These are phyloP conservation scores for Eremophila alpestris DNA, from an alignment of 2,797 vertebrate species.

Conservation along the genomic window DNA sequence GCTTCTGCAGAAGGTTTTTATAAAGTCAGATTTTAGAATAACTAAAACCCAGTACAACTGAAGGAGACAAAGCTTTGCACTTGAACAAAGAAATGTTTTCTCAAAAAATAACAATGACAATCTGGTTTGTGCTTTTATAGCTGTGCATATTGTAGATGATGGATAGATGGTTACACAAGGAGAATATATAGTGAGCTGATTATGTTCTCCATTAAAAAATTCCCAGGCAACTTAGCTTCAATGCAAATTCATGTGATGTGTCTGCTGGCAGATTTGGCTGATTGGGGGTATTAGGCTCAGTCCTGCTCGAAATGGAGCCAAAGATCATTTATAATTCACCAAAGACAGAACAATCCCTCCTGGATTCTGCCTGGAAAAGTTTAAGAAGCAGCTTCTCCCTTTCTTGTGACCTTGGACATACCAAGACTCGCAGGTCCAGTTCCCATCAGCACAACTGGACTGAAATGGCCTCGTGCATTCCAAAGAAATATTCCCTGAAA, in stretches of 20 bases:
- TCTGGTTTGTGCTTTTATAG: conserved; percentile 59
- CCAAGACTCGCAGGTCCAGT: background rate
- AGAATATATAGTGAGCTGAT: conserved; percentile 48
- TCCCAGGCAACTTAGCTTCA: conserved; percentile 8
- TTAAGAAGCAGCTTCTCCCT: background rate
- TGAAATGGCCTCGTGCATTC: background rate
- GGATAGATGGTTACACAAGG: conserved; percentile 54
- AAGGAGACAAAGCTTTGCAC: conserved; percentile 63
- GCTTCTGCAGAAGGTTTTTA: conserved; percentile 59
- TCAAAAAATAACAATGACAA: conserved; percentile 56
- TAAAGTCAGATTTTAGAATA: conserved; percentile 66
- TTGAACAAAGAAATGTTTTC: conserved; percentile 64
- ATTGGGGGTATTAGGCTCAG: background rate
- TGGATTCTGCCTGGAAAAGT: background rate
- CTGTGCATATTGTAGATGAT: conserved; percentile 49
- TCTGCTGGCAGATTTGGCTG: conserved; percentile 30
- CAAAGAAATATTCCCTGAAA: background rate
- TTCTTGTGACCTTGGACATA: background rate
- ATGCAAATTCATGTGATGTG: conserved; percentile 22
- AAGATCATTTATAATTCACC: background rate
- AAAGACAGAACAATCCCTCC: background rate
- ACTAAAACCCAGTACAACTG: conserved; percentile 50
- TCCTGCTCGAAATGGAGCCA: background rate
- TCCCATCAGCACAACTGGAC: background rate
- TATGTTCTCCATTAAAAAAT: conserved; percentile 42